These are phyloP conservation scores for Planiliza haematocheilus DNA, from an alignment of 2,113 vertebrate species.

Conservation along the genomic window DNA sequence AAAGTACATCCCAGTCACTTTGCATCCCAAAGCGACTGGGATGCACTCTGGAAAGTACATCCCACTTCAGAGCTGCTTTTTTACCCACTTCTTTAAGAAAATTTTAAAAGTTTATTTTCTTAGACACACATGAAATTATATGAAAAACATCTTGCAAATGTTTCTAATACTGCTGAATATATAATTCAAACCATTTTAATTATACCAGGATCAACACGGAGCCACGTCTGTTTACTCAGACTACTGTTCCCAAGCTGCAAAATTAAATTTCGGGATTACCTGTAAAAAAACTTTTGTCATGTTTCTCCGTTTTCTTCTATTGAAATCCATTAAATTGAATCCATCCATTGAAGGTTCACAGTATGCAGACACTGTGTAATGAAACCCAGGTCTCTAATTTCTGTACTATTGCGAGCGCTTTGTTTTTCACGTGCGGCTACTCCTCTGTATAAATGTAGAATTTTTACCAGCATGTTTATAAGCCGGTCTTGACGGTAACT, in stretches of 20 bases:
- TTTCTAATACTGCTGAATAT: background rate
- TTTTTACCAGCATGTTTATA: background rate
- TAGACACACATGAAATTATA: background rate
- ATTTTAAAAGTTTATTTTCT: background rate
- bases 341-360: no score
- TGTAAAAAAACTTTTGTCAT: no score
- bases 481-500: background rate
- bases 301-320: no score
- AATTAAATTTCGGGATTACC: no score
- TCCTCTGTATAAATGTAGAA: background rate
- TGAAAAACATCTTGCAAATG: background rate
- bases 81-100: slow-evolving; percentile 17
- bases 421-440: background rate
- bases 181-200: no score
- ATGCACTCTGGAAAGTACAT: slow-evolving; percentile 5
- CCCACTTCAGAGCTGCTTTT: slow-evolving; percentile 7
- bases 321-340: no score
- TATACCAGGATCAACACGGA: no score
- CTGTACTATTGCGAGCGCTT: background rate
- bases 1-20: no score
- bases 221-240: no score
- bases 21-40: no score
- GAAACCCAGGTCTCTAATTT: slow-evolving; percentile 17
- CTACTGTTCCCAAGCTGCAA: no score
- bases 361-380: no score